A percentile compares a stretch with the other conserved stretches of the same genome.
Conservation (phyloP, 1,140 invertebrate genomes). For the Drosophila ogumai region DNA sequence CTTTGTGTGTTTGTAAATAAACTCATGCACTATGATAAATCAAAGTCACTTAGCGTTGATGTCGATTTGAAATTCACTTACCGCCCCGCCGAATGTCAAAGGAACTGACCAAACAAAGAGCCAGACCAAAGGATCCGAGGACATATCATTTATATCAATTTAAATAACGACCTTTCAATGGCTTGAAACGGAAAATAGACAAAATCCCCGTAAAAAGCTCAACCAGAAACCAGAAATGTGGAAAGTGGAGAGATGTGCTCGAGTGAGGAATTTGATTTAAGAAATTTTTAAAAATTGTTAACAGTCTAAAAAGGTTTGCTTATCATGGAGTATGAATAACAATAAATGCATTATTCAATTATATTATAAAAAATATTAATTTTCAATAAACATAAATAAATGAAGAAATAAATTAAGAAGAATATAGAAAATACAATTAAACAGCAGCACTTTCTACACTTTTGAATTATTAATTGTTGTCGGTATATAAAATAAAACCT, state of each 20-base stretch:
- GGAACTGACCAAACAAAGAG: constrained; percentile 49
- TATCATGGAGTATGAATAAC: too few species aligned
- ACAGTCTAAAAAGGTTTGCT: too few species aligned
- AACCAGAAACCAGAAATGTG: constrained; percentile 21
- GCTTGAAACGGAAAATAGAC: constrained; percentile 42
- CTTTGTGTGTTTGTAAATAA: constrained; percentile 38
- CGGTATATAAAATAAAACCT: too few species aligned
- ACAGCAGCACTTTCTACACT: too few species aligned
- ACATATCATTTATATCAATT: constrained; percentile 84
- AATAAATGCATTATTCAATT: too few species aligned
- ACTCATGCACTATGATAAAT: constrained; percentile 65
- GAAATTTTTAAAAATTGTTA: background rate
- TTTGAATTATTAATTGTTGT: too few species aligned
- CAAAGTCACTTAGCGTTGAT: constrained; percentile 73
- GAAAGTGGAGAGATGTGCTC: background rate
- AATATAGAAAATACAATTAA: too few species aligned
- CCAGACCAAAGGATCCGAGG: constrained; percentile 34
- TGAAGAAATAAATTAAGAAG: too few species aligned
- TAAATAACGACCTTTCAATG: constrained; percentile 82
- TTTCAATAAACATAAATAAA: too few species aligned
- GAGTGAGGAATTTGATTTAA: background rate
- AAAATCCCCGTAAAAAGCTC: constrained; percentile 66
- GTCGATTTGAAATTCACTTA: constrained; percentile 72
- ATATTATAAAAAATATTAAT: too few species aligned
- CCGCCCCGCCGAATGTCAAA: constrained; percentile 63